A percentile compares a stretch with the other conserved stretches of the same genome.
Evolutionary conservation across 2,888 invertebrate species (phyloP).

Genomic region (Acleris emargana): DNA sequence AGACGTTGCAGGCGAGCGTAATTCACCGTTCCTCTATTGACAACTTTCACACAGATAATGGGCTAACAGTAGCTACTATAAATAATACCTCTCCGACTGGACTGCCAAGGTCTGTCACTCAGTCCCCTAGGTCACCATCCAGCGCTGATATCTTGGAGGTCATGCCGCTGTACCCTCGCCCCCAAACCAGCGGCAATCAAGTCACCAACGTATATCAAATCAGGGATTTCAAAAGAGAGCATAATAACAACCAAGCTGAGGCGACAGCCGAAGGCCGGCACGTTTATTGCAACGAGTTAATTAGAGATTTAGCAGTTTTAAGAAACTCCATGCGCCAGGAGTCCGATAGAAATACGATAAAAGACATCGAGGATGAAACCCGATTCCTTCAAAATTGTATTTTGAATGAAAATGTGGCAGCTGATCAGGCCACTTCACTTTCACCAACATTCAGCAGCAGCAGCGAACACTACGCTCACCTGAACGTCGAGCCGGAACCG

Average conservation of each 20-base stretch:
- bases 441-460: constrained; percentile 74
- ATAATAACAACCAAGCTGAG: constrained; percentile 75
- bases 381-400: constrained; percentile 65
- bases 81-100: constrained; percentile 56
- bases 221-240: constrained; percentile 81
- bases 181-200: constrained; percentile 65
- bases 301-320: constrained; percentile 71
- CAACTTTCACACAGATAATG: constrained; percentile 65
- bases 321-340: constrained; percentile 68
- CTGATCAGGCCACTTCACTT: constrained; percentile 51
- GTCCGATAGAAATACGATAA: constrained; percentile 65
- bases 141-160: constrained; percentile 83
- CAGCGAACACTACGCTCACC: constrained; percentile 79
- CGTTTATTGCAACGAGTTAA: constrained; percentile 75
- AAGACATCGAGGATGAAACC: constrained; percentile 74
- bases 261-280: constrained; percentile 55
- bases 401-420: constrained; percentile 55
- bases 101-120: constrained; percentile 54
- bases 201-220: constrained; percentile 83
- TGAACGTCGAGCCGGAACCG: constrained; percentile 68
- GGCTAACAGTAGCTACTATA: constrained; percentile 47
- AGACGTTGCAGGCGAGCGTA: constrained; percentile 72
- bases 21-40: constrained; percentile 75
- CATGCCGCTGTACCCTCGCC: constrained; percentile 76
- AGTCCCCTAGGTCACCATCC: constrained; percentile 78